Evolutionary conservation across 2,797 vertebrate species (phyloP).

Genomic region (Mareca strepera): DNA sequence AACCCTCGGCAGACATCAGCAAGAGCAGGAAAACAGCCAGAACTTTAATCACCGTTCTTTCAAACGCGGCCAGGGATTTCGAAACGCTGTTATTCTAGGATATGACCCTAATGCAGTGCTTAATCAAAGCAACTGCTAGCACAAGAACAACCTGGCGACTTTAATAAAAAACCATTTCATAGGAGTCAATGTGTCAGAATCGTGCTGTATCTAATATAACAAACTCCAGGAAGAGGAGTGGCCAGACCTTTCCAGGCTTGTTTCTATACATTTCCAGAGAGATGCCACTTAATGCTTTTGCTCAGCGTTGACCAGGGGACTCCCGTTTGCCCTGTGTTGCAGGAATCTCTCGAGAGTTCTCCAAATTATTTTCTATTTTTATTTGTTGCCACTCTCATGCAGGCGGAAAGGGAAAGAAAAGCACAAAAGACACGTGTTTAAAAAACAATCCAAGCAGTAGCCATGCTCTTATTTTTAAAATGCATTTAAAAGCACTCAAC

Average conservation of each 20-base stretch:
- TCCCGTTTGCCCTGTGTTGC: not conserved
- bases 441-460: not conserved
- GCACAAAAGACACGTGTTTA: fast-evolving
- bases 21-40: constrained; percentile 75
- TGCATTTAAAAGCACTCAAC: not conserved
- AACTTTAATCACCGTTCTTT: constrained; percentile 80
- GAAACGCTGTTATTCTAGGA: constrained; percentile 74
- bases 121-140: constrained; percentile 78
- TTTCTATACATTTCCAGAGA: not conserved
- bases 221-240: constrained; percentile 25
- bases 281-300: not conserved
- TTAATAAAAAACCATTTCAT: constrained; percentile 73
- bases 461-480: not conserved
- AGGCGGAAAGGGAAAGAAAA: not conserved
- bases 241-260: not conserved
- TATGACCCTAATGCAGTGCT: constrained; percentile 77
- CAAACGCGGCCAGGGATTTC: constrained; percentile 75
- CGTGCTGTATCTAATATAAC: constrained; percentile 51
- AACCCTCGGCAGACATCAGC: constrained; percentile 69
- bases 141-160: constrained; percentile 69
- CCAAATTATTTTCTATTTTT: not conserved
- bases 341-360: not conserved
- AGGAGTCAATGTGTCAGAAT: constrained; percentile 61
- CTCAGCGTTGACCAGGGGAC: not conserved
- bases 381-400: not conserved